phyloP scores from a whole-genome alignment of 2,888 invertebrate species.

The Dinocampus coccinellae region DNA sequence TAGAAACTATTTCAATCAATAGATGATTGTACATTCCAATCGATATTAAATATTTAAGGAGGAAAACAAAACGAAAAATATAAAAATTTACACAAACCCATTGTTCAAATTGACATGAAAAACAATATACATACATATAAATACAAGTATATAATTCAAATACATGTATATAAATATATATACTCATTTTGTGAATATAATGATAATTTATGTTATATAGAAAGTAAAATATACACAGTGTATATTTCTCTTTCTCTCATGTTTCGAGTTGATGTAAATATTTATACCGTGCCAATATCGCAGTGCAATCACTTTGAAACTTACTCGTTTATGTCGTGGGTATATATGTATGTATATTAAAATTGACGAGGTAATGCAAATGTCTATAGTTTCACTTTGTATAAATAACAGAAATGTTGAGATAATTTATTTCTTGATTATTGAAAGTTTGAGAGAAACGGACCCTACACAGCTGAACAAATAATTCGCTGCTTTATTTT shows the following conservation, averaged over 20 bases:
- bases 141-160: no score
- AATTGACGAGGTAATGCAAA: not conserved
- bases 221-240: no score
- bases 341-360: not conserved
- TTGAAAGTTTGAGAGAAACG: not conserved
- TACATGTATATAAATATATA: no score
- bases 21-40: no score
- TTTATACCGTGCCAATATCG: constrained; percentile 47
- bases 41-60: no score
- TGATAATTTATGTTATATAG: not conserved
- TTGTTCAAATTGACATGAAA: no score
- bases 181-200: no score
- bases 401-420: constrained; percentile 3
- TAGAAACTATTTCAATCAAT: not conserved
- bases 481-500: not conserved
- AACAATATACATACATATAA: no score
- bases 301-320: constrained; percentile 36
- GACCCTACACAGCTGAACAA: not conserved
- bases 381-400: constrained; percentile 6
- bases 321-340: not conserved
- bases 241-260: not conserved
- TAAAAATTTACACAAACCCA: no score
- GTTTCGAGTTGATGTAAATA: constrained; percentile 43
- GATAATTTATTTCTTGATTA: not conserved
- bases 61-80: no score